Base-by-base conservation (phyloP, 1,140 invertebrate species). In the Mylabris phalerata region DNA sequence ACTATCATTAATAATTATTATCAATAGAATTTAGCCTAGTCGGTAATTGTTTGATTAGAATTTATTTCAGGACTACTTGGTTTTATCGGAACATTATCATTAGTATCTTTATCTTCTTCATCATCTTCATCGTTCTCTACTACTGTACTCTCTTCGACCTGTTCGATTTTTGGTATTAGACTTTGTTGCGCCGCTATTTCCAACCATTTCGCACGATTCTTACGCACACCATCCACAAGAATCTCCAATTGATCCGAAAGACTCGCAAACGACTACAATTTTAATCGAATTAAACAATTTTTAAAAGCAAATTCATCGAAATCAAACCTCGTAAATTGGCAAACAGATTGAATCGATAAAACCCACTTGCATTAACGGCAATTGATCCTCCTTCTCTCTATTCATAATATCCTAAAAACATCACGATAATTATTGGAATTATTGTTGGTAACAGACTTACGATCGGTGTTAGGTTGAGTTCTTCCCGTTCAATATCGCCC, bases 281-380 rank as follows among this genome's bases (percentile, higher is more conserved):
- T 66, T 59, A 48, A 51, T 54, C 55, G 32, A 38, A 55, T 61
- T 48, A 40, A 32, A 46, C 46, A 52, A 50, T 9, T 41, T 39
- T 55, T 25, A 42, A 48, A 40, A 26, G 6, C n/a, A n/a, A 7
- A 27, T 10, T 2, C 5, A 48, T 25, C 5, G 42, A 3, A 42
- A 25, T 38, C 10, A n/a, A 27, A 96, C 93, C 85, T 95, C 87
- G 75, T 97, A 98, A 72, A 98, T 91, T 47, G 95, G 94, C 67
- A 94, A 76, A 76, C 95, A 97, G 68, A 98, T 95, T 25, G 90
- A 90, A 76, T 98, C 93, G 63, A 98, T 98, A 75, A 97, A 98
- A 50, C 87, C 89, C 60, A 98, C 91, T 84, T 98, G 95, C 93
- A 98, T 95, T 70, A 86, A 84, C 45, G 95, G 95, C 64, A 98